Evolutionary conservation across 2,888 invertebrate species (phyloP).

Genomic region (Pyrocoelia pectoralis): DNA sequence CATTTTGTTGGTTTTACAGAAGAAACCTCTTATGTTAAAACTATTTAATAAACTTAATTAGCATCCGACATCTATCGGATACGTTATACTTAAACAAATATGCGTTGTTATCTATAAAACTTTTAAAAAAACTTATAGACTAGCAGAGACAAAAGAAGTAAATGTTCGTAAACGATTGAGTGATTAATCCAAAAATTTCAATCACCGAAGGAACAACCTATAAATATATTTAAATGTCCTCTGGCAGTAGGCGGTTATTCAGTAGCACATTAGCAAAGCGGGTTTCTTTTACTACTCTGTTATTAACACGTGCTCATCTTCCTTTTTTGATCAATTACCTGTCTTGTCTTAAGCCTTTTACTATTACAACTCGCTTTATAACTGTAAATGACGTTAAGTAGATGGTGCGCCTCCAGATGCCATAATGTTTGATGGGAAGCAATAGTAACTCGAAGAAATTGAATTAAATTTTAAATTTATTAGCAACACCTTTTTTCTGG

Average conservation of each 20-base stretch:
- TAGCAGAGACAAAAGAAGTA: neutral
- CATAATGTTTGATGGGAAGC: too few species aligned
- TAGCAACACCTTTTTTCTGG: too few species aligned
- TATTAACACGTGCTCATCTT: conserved; percentile 35
- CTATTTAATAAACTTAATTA: conserved; percentile 32
- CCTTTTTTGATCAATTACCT: conserved; percentile 21
- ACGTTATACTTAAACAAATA: neutral
- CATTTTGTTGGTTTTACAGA: conserved; percentile 48
- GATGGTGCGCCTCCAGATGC: too few species aligned
- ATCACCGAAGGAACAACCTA: conserved; percentile 14
- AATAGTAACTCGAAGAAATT: too few species aligned
- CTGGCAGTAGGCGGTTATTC: conserved; percentile 34
- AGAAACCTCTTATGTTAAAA: conserved; percentile 36
- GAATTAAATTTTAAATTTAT: too few species aligned
- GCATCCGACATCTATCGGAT: conserved; percentile 15
- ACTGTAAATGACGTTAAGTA: too few species aligned
- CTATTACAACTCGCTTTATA: too few species aligned
- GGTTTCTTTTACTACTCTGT: conserved; percentile 27
- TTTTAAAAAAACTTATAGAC: neutral
- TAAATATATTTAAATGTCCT: conserved; percentile 24
- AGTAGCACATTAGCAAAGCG: conserved; percentile 37
- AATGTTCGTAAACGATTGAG: neutral
- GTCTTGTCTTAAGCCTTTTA: conserved; percentile 10
- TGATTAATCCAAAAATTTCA: conserved; percentile 19
- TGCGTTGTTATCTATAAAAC: neutral